Base-by-base conservation (phyloP, 2,888 invertebrate genomes). In the Ectobius pallidus region DNA sequence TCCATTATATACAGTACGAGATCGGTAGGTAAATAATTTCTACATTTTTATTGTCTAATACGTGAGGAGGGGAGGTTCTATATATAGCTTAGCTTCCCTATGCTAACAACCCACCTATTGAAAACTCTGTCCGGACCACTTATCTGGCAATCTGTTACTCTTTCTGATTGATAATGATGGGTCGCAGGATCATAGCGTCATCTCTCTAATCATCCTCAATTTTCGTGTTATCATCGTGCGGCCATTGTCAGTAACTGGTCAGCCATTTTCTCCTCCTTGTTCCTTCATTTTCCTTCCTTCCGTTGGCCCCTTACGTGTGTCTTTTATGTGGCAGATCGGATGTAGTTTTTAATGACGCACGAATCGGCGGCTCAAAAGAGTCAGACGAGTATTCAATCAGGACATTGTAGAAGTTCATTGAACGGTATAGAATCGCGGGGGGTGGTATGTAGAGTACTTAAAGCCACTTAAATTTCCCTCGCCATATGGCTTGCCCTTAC, bases 221-320 rank as follows among this genome's bases (percentile, higher is more conserved):
- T 71, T 74, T 74, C 74, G 74, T 68, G 74, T 74, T 74, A 74
- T 67, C 68, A 74, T 74, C 74, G 34, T 55, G 49, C 34, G 44
- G 65, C 69, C 67, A 74, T 74, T 74, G 74, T 74, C 30, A 61
- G 52, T 69, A 71, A 58, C 68, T 70, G 74, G 74, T 74, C 74
- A 74, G 52, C 68, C 73, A 61, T 34, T 58, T 52, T 34, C 42
- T 32, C 27, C 67, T 55, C 55, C 9, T n/a, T 58, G n/a, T 32
- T 58, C n/a, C 30, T 30, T 32, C 16, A 30, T 58, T 30, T 58
- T 58, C 32, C 18, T 58, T 58, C 58, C n/a, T 1, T 30, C 30
- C n/a, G 18, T 14, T 16, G 16, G 1, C 6, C 30, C 30, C 30
- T 58, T n/a, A 30, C n/a, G 58, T 55, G 16, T 9, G n/a, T 55